These are phyloP conservation scores for Ibycter americanus DNA, from an alignment of 2,797 vertebrate genomes.

Conservation along the genomic window DNA sequence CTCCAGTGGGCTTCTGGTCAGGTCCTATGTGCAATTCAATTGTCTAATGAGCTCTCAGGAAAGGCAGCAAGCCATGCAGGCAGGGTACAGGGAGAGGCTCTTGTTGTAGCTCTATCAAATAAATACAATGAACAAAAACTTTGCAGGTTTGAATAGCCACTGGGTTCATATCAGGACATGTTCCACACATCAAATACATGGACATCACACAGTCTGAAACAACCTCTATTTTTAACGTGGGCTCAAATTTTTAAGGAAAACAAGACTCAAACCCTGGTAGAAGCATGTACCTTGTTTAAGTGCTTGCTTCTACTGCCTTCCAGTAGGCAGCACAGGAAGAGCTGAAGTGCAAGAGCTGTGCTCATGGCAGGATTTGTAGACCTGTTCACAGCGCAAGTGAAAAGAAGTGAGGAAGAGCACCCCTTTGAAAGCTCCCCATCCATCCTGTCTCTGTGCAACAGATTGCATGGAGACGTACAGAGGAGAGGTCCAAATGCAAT, in stretches of 20 bases:
- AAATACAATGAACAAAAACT: conserved; percentile 16
- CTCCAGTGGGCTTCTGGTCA: conserved; percentile 10
- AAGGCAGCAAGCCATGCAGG: background rate
- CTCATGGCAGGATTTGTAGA: background rate
- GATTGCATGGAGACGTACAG: background rate
- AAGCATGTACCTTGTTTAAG: background rate
- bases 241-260: background rate
- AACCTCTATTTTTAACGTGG: background rate
- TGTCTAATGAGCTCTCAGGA: conserved; percentile 48
- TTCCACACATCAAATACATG: background rate
- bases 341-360: background rate
- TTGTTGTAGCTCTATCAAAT: background rate
- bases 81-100: background rate
- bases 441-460: background rate
- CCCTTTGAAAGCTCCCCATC: background rate
- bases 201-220: background rate
- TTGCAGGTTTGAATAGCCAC: conserved; percentile 5
- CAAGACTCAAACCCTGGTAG: background rate
- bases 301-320: background rate
- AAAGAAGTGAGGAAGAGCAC: background rate
- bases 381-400: background rate
- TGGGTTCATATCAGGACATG: background rate
- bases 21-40: background rate
- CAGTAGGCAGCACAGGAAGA: background rate
- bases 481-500: background rate